These are phyloP conservation scores for Rhinogobius similis DNA, from an alignment of 2,113 vertebrate genomes.

Conservation along the genomic window DNA sequence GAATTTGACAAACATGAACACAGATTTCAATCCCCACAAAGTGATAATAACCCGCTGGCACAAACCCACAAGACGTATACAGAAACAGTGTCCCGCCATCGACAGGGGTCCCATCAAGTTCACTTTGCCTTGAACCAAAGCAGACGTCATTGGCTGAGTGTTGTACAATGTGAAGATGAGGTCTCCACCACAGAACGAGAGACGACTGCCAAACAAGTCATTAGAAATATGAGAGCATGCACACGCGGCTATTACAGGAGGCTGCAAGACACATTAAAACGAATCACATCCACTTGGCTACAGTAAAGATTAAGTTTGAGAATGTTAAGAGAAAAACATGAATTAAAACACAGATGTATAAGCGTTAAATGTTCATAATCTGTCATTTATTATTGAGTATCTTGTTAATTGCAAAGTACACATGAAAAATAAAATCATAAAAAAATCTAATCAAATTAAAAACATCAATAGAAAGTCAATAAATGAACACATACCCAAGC, in stretches of 20 bases:
- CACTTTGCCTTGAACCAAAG: conserved; percentile 63
- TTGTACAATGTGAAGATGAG: conserved; percentile 65
- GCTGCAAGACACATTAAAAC: conserved; percentile 38
- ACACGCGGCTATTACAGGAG: conserved; percentile 2
- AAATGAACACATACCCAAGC: no score
- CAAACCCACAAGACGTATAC: background rate
- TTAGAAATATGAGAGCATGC: conserved; percentile 21
- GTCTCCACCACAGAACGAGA: conserved; percentile 52
- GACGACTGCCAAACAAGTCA: conserved; percentile 48
- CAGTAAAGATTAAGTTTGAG: background rate
- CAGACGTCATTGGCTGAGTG: conserved; percentile 58
- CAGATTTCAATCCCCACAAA: no score
- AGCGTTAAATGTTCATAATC: background rate
- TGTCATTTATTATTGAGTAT: no score
- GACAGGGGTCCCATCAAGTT: conserved; percentile 55
- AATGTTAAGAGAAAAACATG: background rate
- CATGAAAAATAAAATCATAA: no score
- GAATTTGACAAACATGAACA: no score
- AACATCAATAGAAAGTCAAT: no score
- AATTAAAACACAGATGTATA: no score
- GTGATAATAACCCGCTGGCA: background rate
- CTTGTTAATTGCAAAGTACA: no score
- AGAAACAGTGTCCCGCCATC: conserved; percentile 8
- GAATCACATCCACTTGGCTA: conserved; percentile 15
- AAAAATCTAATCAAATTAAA: no score